phyloP scores from a whole-genome alignment of 2,113 vertebrate genomes.

The Anas platyrhynchos region DNA sequence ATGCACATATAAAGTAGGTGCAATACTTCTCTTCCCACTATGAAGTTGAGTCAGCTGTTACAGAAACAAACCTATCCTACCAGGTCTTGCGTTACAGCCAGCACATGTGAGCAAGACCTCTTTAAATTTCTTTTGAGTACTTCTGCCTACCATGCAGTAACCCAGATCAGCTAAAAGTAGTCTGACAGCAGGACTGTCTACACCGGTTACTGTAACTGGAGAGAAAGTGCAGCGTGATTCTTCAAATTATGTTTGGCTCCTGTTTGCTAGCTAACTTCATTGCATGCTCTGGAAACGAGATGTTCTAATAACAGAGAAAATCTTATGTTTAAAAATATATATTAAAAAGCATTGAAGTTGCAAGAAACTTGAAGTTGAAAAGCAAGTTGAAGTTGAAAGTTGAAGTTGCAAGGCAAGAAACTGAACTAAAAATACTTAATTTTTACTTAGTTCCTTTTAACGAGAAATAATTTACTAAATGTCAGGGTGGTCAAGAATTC shows the following conservation, averaged over 20 bases:
- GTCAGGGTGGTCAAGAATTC: background rate
- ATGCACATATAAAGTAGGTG: background rate
- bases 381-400: no score
- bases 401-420: background rate
- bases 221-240: background rate
- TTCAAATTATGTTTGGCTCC: background rate
- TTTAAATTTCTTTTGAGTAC: background rate
- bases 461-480: background rate
- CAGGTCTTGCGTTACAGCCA: background rate
- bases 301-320: background rate
- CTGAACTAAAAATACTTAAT: accelerated
- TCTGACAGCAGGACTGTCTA: accelerated
- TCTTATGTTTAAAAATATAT: background rate
- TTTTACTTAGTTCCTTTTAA: background rate
- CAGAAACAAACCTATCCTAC: background rate
- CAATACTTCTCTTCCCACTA: accelerated
- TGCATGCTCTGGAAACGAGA: background rate
- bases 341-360: no score
- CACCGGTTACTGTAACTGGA: accelerated
- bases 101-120: background rate
- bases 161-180: background rate
- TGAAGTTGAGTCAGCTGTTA: background rate
- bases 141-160: background rate
- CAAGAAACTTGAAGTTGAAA: background rate
- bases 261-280: background rate